phyloP scores from a whole-genome alignment of 2,797 vertebrate genomes.

The Takifugu rubripes region DNA sequence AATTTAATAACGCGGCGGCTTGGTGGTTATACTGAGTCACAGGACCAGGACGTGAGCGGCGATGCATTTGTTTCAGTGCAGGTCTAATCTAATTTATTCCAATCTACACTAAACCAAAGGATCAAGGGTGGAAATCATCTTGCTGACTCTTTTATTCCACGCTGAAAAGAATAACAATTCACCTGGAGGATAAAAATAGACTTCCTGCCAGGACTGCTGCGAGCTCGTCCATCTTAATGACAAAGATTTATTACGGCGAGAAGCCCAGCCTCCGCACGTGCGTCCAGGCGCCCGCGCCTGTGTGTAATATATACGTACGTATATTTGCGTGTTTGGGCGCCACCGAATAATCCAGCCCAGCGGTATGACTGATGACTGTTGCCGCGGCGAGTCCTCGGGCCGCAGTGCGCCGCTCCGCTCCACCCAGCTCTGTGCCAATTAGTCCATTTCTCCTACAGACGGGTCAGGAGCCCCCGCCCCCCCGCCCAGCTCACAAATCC shows the following conservation, averaged over 20 bases:
- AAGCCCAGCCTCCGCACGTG: conserved; percentile 14
- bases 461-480: conserved; percentile 41
- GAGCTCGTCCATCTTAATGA: conserved; percentile 44
- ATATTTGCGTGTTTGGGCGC: conserved; percentile 38
- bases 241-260: conserved; percentile 52
- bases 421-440: conserved; percentile 63
- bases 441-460: conserved; percentile 57
- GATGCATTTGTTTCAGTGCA: too few relatives aligned
- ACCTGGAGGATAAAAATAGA: conserved; percentile 53
- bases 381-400: conserved; percentile 52
- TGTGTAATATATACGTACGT: conserved; percentile 19
- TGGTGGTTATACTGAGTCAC: too few relatives aligned
- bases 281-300: conserved; percentile 17
- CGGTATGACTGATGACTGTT: conserved; percentile 63
- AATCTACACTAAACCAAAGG: too few relatives aligned
- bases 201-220: conserved; percentile 11
- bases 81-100: too few relatives aligned
- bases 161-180: conserved; percentile 16
- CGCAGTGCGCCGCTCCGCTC: conserved; percentile 39
- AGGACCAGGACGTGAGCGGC: too few relatives aligned
- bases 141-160: background rate
- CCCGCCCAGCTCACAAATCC: conserved; percentile 25
- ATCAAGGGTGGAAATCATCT: too few relatives aligned
- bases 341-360: conserved; percentile 28
- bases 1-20: conserved; percentile 1